These are phyloP conservation scores for Stercorarius parasiticus DNA, from an alignment of 2,113 vertebrate species.

Conservation along the genomic window DNA sequence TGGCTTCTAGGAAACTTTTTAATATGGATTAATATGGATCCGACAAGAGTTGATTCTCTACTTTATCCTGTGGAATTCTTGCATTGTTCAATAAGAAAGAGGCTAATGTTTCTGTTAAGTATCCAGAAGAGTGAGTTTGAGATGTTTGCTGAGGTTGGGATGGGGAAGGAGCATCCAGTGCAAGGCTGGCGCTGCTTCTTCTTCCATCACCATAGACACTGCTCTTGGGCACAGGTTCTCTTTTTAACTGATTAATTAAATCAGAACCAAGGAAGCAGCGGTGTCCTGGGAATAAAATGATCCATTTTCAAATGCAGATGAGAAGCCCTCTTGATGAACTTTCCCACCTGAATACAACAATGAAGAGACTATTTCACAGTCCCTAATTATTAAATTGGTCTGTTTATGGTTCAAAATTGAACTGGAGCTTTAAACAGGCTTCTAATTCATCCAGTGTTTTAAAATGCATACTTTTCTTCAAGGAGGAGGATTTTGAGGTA, in stretches of 20 bases:
- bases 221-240: neutral
- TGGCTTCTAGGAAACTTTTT: neutral
- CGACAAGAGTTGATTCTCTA: neutral
- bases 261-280: neutral
- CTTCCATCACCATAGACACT: neutral
- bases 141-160: neutral
- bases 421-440: conserved; percentile 37
- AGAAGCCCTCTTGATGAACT: conserved; percentile 36
- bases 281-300: conserved; percentile 36
- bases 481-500: neutral
- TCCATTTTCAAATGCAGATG: conserved; percentile 14
- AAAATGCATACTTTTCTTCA: neutral
- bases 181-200: neutral
- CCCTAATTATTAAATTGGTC: conserved; percentile 40
- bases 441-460: conserved; percentile 14
- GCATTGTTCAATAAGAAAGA: neutral
- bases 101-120: neutral
- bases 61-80: neutral
- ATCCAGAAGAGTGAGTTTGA: neutral
- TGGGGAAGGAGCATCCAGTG: neutral
- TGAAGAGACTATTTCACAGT: conserved; percentile 38
- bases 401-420: conserved; percentile 54
- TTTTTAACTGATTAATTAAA: conserved; percentile 28
- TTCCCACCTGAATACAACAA: conserved; percentile 44
- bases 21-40: neutral